These are phyloP conservation scores for Heterocephalus glaber DNA, from an alignment of 2,113 vertebrate species.

Conservation along the genomic window DNA sequence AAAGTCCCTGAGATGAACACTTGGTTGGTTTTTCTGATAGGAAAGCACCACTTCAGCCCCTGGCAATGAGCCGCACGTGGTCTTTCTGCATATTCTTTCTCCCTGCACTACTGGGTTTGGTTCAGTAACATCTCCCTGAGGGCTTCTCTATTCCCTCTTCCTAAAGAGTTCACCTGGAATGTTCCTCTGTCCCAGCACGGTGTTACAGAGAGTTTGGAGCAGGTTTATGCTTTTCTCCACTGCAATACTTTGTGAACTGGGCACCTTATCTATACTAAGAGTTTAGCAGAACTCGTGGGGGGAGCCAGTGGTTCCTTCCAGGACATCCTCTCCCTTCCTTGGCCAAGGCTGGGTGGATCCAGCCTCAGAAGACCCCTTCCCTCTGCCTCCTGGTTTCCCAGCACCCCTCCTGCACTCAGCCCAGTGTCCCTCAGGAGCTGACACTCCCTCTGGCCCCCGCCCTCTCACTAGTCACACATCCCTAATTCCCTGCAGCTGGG, in stretches of 20 bases:
- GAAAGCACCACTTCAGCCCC: background rate
- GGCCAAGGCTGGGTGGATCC: background rate
- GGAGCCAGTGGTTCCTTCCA: background rate
- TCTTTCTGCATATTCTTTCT: rapidly evolving
- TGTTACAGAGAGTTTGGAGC: too few species aligned
- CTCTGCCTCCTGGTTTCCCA: background rate
- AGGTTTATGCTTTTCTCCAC: background rate
- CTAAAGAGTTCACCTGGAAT: background rate
- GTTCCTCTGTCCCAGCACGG: background rate
- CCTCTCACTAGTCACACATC: rapidly evolving
- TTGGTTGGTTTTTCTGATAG: rapidly evolving
- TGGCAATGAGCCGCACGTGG: too few species aligned
- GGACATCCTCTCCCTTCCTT: background rate
- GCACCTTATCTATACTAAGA: rapidly evolving
- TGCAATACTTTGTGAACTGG: background rate
- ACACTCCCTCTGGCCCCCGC: rapidly evolving
- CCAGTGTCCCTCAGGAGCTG: background rate
- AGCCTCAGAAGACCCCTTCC: background rate
- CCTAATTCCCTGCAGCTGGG: too few species aligned
- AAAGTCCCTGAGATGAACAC: background rate
- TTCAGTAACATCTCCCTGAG: background rate
- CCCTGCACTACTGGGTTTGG: rapidly evolving
- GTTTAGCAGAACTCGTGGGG: background rate
- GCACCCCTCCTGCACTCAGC: background rate
- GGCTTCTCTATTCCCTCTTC: background rate